Percentiles rank a stretch among this genome's conserved stretches.
These are phyloP conservation scores for Drosophila azteca DNA, from an alignment of 1,140 invertebrate genomes.

Conservation along the genomic window DNA sequence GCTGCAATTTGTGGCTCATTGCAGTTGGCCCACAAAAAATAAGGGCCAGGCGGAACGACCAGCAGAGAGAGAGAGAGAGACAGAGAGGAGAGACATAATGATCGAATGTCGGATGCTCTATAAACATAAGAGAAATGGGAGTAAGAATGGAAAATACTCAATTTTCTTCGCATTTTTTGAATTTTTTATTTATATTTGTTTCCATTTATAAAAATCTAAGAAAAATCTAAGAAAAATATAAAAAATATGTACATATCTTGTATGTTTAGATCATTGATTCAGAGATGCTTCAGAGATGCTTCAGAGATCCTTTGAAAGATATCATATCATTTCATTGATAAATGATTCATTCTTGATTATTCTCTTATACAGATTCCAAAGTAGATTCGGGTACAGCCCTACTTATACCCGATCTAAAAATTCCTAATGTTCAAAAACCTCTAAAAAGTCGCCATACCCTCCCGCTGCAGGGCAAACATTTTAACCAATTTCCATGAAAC, in stretches of 20 bases:
- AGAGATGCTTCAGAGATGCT: too few species aligned
- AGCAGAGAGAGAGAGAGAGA: slow-evolving; percentile 27
- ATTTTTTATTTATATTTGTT: too few species aligned
- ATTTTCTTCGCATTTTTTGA: too few species aligned
- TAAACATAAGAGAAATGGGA: slow-evolving; percentile 6
- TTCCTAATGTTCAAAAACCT: background rate
- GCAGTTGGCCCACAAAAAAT: slow-evolving; percentile 48
- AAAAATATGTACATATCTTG: too few species aligned
- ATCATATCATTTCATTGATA: too few species aligned
- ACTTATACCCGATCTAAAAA: too few species aligned
- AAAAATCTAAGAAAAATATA: too few species aligned
- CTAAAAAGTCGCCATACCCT: slow-evolving; percentile 26
- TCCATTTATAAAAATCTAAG: too few species aligned
- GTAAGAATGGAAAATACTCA: background rate
- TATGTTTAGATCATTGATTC: too few species aligned
- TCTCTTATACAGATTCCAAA: too few species aligned
- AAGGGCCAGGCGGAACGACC: slow-evolving; percentile 67
- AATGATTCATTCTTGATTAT: too few species aligned
- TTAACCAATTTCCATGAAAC: slow-evolving; percentile 44
- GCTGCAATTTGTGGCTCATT: slow-evolving; percentile 77
- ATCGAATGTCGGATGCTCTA: slow-evolving; percentile 36
- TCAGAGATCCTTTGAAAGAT: too few species aligned
- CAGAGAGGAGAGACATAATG: background rate
- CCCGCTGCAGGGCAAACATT: slow-evolving; percentile 3
- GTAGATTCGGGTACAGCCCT: background rate